Evolutionary conservation across 2,888 invertebrate genomes (phyloP).

Genomic region (Acronicta leporina): DNA sequence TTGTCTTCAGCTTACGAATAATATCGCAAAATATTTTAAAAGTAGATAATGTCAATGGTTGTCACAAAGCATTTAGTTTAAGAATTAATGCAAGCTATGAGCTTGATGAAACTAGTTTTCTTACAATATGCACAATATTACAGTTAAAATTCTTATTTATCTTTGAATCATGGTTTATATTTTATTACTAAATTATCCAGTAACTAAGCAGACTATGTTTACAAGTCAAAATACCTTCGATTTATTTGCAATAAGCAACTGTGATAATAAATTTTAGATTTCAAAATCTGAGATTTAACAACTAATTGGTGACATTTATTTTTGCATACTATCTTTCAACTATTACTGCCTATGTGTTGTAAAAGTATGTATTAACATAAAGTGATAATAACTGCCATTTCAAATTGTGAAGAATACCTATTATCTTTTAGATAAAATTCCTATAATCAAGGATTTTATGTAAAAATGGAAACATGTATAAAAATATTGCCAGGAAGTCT

Average conservation of each 20-base stretch:
- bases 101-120: slow-evolving; percentile 54
- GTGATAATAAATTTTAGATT: slow-evolving; percentile 82
- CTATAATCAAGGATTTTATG: slow-evolving; percentile 27
- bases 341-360: slow-evolving; percentile 59
- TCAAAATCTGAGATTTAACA: slow-evolving; percentile 60
- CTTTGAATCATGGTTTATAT: slow-evolving; percentile 46
- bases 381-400: slow-evolving; percentile 85
- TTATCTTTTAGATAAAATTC: slow-evolving; percentile 50
- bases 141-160: slow-evolving; percentile 21
- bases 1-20: slow-evolving; percentile 51
- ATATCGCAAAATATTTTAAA: slow-evolving; percentile 54
- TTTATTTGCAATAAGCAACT: slow-evolving; percentile 81
- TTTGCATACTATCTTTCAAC: slow-evolving; percentile 42
- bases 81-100: slow-evolving; percentile 66
- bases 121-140: slow-evolving; percentile 34
- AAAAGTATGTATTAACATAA: slow-evolving; percentile 67
- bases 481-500: slow-evolving; percentile 17
- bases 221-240: slow-evolving; percentile 42
- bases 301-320: slow-evolving; percentile 35
- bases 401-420: slow-evolving; percentile 54
- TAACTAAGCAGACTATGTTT: slow-evolving; percentile 31
- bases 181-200: slow-evolving; percentile 43
- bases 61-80: slow-evolving; percentile 78
- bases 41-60: slow-evolving; percentile 57
- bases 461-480: slow-evolving; percentile 11